phyloP scores from a whole-genome alignment of 2,113 vertebrate genomes.

The Felis chaus region DNA sequence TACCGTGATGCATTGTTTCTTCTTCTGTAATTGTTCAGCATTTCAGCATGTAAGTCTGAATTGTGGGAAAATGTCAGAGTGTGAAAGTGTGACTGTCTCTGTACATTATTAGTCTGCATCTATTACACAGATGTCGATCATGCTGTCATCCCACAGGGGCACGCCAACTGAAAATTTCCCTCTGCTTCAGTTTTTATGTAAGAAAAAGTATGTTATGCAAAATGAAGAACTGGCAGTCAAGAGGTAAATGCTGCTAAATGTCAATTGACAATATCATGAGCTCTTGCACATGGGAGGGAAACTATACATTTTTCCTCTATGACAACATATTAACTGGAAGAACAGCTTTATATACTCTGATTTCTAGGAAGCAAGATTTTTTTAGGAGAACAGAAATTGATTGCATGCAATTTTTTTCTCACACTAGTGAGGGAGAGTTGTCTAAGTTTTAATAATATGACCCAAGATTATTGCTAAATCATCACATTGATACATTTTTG shows the following conservation, averaged over 20 bases:
- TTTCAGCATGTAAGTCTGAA: conserved; percentile 66
- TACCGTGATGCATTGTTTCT: conserved; percentile 57
- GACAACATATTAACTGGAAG: conserved; percentile 49
- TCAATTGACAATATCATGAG: conserved; percentile 71
- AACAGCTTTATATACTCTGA: neutral
- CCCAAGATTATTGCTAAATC: neutral
- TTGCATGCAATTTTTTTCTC: conserved; percentile 4
- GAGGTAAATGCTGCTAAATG: conserved; percentile 76
- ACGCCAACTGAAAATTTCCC: conserved; percentile 59
- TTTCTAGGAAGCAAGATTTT: conserved; percentile 44
- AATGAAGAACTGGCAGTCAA: conserved; percentile 78
- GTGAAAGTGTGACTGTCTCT: conserved; percentile 61
- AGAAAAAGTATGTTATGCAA: conserved; percentile 79
- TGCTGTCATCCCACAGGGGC: conserved; percentile 67
- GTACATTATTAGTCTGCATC: conserved; percentile 64
- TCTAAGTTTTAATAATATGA: neutral
- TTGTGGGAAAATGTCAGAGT: conserved; percentile 74
- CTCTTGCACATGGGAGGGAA: conserved; percentile 55
- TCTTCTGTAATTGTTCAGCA: conserved; percentile 70
- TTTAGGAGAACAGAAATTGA: neutral
- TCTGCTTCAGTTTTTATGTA: conserved; percentile 68
- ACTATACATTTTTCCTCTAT: conserved; percentile 60
- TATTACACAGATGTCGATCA: conserved; percentile 76
- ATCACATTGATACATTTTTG: conserved; percentile 3
- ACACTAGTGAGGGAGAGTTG: neutral